Conservation (phyloP, 2,113 vertebrate species). For the Apodemus speciosus region DNA sequence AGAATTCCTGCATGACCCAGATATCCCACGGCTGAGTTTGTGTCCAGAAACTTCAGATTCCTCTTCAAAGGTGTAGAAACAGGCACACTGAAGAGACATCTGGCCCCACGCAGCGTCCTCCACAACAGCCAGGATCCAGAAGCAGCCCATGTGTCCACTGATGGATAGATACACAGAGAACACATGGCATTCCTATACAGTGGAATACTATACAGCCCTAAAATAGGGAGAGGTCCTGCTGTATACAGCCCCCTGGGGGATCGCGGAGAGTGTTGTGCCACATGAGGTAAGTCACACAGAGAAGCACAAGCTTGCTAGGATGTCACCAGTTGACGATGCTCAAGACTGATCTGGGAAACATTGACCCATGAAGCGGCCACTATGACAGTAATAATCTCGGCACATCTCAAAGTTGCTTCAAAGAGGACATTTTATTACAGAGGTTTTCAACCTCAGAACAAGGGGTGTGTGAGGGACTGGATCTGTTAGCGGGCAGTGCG, state of each 20-base stretch:
- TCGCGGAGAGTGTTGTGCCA: no score
- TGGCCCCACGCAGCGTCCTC: accelerated
- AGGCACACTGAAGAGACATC: background rate
- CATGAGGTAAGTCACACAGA: background rate
- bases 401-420: background rate
- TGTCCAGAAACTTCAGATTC: background rate
- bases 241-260: background rate
- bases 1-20: background rate
- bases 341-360: no score
- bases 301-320: background rate
- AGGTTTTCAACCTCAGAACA: no score
- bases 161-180: background rate
- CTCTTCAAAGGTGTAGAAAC: background rate
- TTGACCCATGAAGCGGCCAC: background rate
- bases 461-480: background rate
- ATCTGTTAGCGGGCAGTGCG: background rate
- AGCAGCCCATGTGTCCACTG: background rate
- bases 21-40: no score
- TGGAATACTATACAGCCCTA: background rate
- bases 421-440: background rate
- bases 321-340: background rate
- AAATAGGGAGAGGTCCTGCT: background rate
- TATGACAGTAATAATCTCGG: background rate
- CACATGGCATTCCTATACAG: no score
- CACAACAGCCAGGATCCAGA: background rate